Evolutionary conservation across 2,797 vertebrate species (phyloP), one percentile per base, ranked within the genome.

Genomic region (Lates japonicus): DNA sequence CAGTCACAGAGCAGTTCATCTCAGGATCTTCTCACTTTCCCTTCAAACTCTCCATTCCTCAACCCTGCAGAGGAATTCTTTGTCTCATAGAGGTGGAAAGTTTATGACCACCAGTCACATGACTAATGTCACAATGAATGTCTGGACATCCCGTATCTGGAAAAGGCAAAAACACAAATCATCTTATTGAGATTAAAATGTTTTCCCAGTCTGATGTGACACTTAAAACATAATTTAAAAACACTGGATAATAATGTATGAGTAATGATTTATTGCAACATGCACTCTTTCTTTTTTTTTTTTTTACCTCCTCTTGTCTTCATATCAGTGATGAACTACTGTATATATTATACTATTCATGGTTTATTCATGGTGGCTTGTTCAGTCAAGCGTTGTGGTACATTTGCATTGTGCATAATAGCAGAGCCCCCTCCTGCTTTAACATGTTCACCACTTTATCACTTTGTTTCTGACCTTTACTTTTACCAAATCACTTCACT

Each of bases 401-500:
- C 16, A 25, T 67, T 48, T 61, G 9, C 19, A 31, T 51, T 51
- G 25, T n/a, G 49, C 11, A 39, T 39, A 25, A 59, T 48, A 29
- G 37, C 29, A 49, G 7, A 46, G 9, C 41, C 39, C 19, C 52
- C 52, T 70, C 69, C 52, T 64, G 82, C 67, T 70, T 65, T 33
- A 44, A 55, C 78, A 62, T 20, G 57, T 52, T 62, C 63, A 68
- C 19, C 19, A n/a, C 48, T 70, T 52, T 41, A 41, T 37, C 17
- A 25, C 48, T 58, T 57, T 59, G 35, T 55, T 73, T 63, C 48
- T 37, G 19, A 60, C 46, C 78, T 69, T 69, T 68, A 48, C 48
- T 74, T 75, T 33, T 5, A 37, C 67, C 41, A 69, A 80, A 69
- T 31, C 25, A 35, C 22, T 31, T 79, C 80, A 80, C 59, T 88